phyloP scores from a whole-genome alignment of 2,113 vertebrate species.

The Progne subis region DNA sequence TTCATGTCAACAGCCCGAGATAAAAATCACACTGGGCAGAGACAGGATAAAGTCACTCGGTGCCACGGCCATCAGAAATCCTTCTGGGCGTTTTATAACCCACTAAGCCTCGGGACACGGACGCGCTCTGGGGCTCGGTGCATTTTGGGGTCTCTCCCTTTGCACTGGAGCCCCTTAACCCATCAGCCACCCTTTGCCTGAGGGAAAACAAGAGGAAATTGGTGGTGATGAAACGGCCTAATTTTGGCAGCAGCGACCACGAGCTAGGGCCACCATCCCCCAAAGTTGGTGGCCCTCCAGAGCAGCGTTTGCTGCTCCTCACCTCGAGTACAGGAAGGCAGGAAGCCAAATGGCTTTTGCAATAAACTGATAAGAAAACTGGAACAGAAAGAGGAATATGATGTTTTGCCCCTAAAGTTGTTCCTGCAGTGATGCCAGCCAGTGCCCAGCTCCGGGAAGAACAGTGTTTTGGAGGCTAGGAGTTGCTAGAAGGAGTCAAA shows the following conservation, averaged over 20 bases:
- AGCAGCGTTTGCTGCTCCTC: neutral
- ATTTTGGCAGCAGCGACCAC: neutral
- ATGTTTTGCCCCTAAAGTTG: neutral
- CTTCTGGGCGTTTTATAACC: neutral
- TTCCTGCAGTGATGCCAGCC: neutral
- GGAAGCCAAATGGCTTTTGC: neutral
- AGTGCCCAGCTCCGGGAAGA: rapidly evolving
- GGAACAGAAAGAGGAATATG: neutral
- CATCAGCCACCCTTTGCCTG: rapidly evolving
- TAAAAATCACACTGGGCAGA: slow-evolving; percentile 4
- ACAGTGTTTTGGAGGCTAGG: rapidly evolving
- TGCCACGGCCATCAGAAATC: neutral
- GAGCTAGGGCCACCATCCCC: neutral
- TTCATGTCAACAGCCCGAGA: neutral
- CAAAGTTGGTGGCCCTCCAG: rapidly evolving
- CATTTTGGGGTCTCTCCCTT: neutral
- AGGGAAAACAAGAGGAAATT: neutral
- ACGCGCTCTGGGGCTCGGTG: rapidly evolving
- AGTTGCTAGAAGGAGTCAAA: neutral
- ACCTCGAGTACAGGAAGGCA: neutral
- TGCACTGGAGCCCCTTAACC: neutral
- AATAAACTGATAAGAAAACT: neutral
- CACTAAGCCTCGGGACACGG: rapidly evolving
- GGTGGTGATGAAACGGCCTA: rapidly evolving
- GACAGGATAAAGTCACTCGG: neutral